Conservation (phyloP, 1,140 invertebrate genomes). For the Coenobita brevimanus region DNA sequence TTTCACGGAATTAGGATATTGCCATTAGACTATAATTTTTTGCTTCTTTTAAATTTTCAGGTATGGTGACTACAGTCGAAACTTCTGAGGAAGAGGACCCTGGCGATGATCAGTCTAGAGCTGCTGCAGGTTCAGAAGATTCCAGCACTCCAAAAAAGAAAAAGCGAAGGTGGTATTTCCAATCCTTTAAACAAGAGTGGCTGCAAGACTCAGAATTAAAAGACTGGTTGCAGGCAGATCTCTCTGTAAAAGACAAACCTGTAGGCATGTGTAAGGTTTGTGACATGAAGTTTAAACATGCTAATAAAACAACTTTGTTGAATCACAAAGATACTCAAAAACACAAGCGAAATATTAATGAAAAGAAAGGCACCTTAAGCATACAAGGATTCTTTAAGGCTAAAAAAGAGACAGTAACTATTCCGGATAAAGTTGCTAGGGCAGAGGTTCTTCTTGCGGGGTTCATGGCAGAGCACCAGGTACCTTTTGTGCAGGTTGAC, state of each 20-base stretch:
- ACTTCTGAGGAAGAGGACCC: too few species aligned
- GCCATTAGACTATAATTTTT: too few species aligned
- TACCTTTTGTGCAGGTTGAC: slow-evolving; percentile 30
- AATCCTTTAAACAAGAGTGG: slow-evolving; percentile 9
- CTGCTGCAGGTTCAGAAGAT: too few species aligned
- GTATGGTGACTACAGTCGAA: too few species aligned
- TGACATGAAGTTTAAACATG: slow-evolving; percentile 12
- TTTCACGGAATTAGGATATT: too few species aligned
- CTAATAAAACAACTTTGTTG: background rate
- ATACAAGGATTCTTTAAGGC: background rate
- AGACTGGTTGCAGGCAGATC: slow-evolving; percentile 14
- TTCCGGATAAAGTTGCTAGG: slow-evolving; percentile 26
- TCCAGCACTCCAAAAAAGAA: slow-evolving; percentile 8
- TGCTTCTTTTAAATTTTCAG: too few species aligned
- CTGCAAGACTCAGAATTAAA: background rate
- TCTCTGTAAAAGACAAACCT: background rate
- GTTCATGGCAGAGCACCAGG: slow-evolving; percentile 21
- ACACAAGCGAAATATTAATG: background rate
- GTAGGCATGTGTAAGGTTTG: slow-evolving; percentile 21
- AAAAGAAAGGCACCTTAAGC: background rate
- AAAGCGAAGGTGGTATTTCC: slow-evolving; percentile 8
- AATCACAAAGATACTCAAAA: slow-evolving; percentile 1
- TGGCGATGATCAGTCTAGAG: too few species aligned
- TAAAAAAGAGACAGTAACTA: background rate
- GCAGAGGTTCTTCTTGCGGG: slow-evolving; percentile 22